Conservation (phyloP, 2,797 vertebrate species). For the Ibycter americanus region DNA sequence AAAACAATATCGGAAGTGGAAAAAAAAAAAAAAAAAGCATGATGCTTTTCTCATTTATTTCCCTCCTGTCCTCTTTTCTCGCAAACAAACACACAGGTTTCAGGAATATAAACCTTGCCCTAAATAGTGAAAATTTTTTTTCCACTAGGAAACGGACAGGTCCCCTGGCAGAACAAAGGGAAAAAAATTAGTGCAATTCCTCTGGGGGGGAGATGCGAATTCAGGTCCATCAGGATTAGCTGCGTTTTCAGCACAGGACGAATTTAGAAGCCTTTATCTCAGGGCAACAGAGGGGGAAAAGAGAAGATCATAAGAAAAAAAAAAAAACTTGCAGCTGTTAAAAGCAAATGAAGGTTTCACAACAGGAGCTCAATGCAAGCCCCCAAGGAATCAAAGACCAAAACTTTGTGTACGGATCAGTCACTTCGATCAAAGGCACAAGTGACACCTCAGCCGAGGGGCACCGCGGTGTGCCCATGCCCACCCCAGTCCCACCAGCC, state of each 20-base stretch:
- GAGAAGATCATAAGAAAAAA: conserved; percentile 31
- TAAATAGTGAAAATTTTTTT: conserved; percentile 43
- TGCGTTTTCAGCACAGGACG: conserved; percentile 63
- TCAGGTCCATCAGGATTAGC: conserved; percentile 68
- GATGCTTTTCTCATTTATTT: conserved; percentile 44
- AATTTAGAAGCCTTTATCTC: conserved; percentile 70
- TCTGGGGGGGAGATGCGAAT: conserved; percentile 43
- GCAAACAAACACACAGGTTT: conserved; percentile 26
- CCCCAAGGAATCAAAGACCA: neutral
- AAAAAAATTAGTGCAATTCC: conserved; percentile 64
- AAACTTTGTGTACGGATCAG: neutral
- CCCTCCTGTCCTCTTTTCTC: conserved; percentile 39
- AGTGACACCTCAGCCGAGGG: neutral
- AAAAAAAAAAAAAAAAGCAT: neutral
- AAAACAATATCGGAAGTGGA: neutral
- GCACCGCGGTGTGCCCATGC: rapidly evolving
- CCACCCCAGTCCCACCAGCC: neutral
- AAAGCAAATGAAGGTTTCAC: conserved; percentile 34
- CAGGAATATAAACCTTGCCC: conserved; percentile 56
- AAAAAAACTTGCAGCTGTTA: neutral
- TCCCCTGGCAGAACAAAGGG: conserved; percentile 52
- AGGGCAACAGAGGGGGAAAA: conserved; percentile 50
- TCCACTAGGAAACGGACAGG: conserved; percentile 57
- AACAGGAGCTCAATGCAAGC: neutral
- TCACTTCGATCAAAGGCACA: neutral